Conservation (phyloP, 2,888 invertebrate species). For the Ernsta delagoae region DNA sequence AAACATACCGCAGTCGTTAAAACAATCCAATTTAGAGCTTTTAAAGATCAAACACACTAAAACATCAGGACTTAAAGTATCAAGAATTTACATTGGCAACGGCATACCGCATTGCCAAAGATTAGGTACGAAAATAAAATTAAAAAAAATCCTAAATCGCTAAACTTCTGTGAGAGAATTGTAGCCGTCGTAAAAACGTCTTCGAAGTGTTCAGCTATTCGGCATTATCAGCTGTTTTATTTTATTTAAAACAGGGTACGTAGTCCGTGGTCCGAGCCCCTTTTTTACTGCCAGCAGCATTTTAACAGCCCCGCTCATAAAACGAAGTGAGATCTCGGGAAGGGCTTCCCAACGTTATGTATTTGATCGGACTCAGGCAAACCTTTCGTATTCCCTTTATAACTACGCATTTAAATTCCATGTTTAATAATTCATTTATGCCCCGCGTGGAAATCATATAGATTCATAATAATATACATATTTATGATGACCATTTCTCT, state of each 20-base stretch:
- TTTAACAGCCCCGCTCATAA: constrained; percentile 28
- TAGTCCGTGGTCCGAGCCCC: constrained; percentile 12
- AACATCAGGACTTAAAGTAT: too few relatives aligned
- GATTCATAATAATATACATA: too few relatives aligned
- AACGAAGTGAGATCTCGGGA: constrained; percentile 27
- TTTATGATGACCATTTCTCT: too few relatives aligned
- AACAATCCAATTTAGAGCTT: too few relatives aligned
- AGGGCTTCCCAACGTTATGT: constrained; percentile 21
- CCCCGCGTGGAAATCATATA: not conserved
- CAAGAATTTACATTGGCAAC: too few relatives aligned
- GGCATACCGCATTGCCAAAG: not conserved
- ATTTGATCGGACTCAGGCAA: constrained; percentile 23
- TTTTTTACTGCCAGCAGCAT: constrained; percentile 28
- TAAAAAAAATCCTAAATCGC: not conserved
- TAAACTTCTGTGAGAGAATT: not conserved
- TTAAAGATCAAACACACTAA: too few relatives aligned
- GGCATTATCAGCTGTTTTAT: constrained; percentile 25
- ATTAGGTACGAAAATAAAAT: too few relatives aligned
- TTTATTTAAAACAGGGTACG: constrained; percentile 25
- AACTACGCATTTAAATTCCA: constrained; percentile 3
- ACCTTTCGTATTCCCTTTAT: constrained; percentile 13
- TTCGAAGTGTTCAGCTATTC: constrained; percentile 9
- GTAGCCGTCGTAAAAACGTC: not conserved
- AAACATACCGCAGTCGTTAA: too few relatives aligned
- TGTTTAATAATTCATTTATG: constrained; percentile 1